Evolutionary conservation across 2,797 vertebrate species (phyloP).

Genomic region (Scleropages formosus): DNA sequence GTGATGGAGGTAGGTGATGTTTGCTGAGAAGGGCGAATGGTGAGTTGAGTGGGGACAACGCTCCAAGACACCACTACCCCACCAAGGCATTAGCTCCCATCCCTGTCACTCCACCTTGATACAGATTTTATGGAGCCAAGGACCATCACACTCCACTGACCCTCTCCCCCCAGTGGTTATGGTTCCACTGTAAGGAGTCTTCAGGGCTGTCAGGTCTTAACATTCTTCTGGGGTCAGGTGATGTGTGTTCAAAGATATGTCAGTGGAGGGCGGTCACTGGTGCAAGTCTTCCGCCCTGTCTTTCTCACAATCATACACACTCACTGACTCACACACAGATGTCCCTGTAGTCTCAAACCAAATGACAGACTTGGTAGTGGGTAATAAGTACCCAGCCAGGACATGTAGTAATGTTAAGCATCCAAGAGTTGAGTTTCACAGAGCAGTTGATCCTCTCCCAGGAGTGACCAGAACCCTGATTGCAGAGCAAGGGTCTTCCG

Average conservation of each 20-base stretch:
- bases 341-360: neutral
- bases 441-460: neutral
- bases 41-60: neutral
- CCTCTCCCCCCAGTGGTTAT: neutral
- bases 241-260: conserved; percentile 2
- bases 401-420: neutral
- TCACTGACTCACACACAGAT: conserved; percentile 3
- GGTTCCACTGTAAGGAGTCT: neutral
- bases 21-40: neutral
- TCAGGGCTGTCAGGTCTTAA: neutral
- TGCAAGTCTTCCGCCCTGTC: neutral
- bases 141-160: neutral
- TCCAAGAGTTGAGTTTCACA: neutral
- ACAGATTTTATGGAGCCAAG: neutral
- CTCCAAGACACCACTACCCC: too few species aligned
- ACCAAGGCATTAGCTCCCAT: neutral
- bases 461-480: neutral
- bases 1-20: conserved; percentile 28
- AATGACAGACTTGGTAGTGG: neutral
- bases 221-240: neutral
- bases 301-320: neutral
- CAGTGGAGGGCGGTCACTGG: conserved; percentile 16
- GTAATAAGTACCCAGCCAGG: conserved; percentile 1
- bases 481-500: neutral
- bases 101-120: too few species aligned